Percentiles rank a stretch among this genome's conserved stretches.
Evolutionary conservation across 2,797 vertebrate genomes (phyloP).

Genomic region (Scolopax rusticola): DNA sequence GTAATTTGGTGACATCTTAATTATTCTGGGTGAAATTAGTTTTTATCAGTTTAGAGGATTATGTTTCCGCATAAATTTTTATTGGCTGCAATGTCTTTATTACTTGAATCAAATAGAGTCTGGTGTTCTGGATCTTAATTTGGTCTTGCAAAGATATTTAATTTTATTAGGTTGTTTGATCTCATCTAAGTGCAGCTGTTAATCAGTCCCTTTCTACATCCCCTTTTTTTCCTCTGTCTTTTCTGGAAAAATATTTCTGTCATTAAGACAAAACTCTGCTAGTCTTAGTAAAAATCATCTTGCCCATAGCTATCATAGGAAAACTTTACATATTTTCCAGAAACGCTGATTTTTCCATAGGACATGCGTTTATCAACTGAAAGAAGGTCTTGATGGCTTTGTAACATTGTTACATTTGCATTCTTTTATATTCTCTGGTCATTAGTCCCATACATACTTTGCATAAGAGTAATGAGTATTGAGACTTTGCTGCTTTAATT

Average conservation of each 20-base stretch:
- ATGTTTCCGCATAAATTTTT: conserved; percentile 47
- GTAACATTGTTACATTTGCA: neutral
- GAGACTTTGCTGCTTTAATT: neutral
- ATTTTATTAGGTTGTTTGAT: conserved; percentile 57
- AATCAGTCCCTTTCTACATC: neutral
- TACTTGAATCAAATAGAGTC: neutral
- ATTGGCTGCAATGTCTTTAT: conserved; percentile 46
- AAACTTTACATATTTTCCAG: neutral
- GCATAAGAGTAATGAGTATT: neutral
- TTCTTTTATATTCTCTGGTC: neutral
- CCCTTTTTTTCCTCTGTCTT: neutral
- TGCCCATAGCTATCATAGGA: neutral
- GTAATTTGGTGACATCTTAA: conserved; percentile 4
- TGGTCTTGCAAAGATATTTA: conserved; percentile 29
- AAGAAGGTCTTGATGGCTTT: neutral
- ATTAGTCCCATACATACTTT: neutral
- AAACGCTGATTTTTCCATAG: neutral
- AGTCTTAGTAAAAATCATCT: neutral
- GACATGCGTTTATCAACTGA: neutral
- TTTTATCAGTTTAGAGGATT: conserved; percentile 18
- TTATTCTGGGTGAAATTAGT: neutral
- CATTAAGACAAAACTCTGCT: neutral
- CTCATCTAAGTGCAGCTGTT: conserved; percentile 40
- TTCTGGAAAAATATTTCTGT: neutral
- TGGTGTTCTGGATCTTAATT: conserved; percentile 36